phyloP scores from a whole-genome alignment of 2,797 vertebrate genomes.

The Melanogrammus aeglefinus region DNA sequence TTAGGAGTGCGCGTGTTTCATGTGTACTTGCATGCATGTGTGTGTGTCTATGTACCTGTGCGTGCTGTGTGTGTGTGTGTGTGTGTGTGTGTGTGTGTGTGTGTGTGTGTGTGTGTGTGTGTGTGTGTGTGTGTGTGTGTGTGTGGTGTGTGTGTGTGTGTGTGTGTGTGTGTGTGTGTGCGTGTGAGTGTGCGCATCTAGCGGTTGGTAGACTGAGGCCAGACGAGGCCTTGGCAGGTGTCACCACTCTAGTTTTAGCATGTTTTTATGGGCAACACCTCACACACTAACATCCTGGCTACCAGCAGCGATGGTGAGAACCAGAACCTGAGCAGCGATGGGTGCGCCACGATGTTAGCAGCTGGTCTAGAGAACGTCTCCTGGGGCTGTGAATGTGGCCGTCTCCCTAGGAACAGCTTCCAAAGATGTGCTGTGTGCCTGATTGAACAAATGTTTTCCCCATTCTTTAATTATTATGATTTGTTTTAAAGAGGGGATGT shows the following conservation, averaged over 20 bases:
- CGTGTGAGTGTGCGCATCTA: conserved; percentile 41
- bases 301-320: conserved; percentile 66
- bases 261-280: conserved; percentile 72
- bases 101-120: no score
- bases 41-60: no score
- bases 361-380: no score
- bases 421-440: no score
- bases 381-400: no score
- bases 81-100: conserved; percentile 3
- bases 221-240: conserved; percentile 72
- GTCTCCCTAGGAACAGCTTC: no score
- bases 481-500: no score
- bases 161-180: conserved; percentile 10
- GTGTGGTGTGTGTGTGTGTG: no score
- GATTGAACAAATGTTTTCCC: no score
- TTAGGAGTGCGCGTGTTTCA: conserved; percentile 8
- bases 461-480: no score
- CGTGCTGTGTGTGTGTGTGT: conserved; percentile 40
- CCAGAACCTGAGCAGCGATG: conserved; percentile 59
- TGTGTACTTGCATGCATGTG: background rate
- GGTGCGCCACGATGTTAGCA: conserved; percentile 29
- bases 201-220: conserved; percentile 55
- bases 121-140: no score
- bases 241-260: conserved; percentile 65
- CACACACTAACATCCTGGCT: conserved; percentile 68